Evolutionary conservation across 2,113 vertebrate species (phyloP).

Genomic region (Phodopus roborovskii): DNA sequence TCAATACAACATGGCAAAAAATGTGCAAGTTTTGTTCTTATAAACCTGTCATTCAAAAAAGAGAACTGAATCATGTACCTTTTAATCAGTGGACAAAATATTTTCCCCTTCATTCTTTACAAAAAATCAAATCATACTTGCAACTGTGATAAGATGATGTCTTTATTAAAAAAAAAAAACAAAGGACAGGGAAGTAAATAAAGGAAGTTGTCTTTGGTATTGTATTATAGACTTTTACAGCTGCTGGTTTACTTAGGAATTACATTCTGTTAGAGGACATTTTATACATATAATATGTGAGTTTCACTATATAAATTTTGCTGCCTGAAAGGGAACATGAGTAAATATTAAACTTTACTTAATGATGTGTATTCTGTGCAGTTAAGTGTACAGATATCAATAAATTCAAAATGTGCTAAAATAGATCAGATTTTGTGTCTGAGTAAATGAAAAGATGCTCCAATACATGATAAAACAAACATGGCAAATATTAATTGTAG

Average conservation of each 20-base stretch:
- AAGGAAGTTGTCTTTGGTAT: background rate
- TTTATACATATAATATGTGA: background rate
- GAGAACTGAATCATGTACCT: background rate
- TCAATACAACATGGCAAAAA: background rate
- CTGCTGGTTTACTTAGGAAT: background rate
- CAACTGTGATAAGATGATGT: background rate
- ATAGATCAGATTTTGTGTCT: background rate
- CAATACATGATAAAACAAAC: background rate
- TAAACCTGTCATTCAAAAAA: background rate
- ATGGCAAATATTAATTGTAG: background rate
- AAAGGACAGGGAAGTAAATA: background rate
- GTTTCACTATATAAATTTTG: background rate
- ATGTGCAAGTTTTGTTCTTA: background rate
- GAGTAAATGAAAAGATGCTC: background rate
- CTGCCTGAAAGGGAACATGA: background rate
- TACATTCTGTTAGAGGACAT: background rate
- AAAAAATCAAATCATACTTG: background rate
- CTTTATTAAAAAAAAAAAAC: background rate
- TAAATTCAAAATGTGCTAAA: slow-evolving; percentile 20
- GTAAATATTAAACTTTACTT: slow-evolving; percentile 43
- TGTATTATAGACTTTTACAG: background rate
- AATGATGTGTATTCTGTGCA: background rate
- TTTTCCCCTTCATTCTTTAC: background rate
- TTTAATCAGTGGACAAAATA: background rate
- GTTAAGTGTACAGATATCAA: background rate